Evolutionary conservation across 2,113 vertebrate genomes (phyloP), one percentile per base, ranked within the genome.

Genomic region (Lathamus discolor): DNA sequence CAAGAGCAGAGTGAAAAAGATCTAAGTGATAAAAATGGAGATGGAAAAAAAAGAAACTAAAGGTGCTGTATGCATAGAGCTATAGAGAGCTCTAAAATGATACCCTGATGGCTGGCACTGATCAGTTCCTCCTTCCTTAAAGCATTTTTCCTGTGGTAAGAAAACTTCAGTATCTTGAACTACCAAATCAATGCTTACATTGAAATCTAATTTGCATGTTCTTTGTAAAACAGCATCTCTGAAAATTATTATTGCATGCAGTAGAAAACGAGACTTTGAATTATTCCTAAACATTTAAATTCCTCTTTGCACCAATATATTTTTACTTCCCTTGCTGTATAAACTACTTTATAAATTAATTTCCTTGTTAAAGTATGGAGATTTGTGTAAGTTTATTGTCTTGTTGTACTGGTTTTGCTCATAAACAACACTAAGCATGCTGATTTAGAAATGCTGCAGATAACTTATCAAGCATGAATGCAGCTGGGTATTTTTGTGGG

Each of bases 311-410:
- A 57, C 24, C 66, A 17, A 35, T 81, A 64, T 82, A 77, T 93
- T 90, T 88, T 83, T 78, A 83, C 51, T 93, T 90, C 57, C 31
- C 33, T 83, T 68, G 66, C 28, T 92, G 76, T 75, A 69, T 25
- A 48, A 77, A 55, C 79, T 88, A 19, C 51, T 78, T 89, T 46
- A 92, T 78, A 86, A 95, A 95, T 95, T 83, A 93, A 69, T 86
- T 88, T 54, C 69, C 37, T 93, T 91, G 88, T 75, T 93, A 92
- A 82, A 86, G n/a, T 78, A 39, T 61, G 55, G 24, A 55, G 49
- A 84, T 86, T 72, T 81, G 59, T 81, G 1, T 7, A 51, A 46
- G 44, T 89, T 84, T 80, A 64, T 93, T 86, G 55, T 64, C 23
- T n/a, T 92, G 2, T 49, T 91, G 39, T 93, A 78, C 91, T 52